A percentile compares a stretch with the other conserved stretches of the same genome.
phyloP scores from a whole-genome alignment of 2,888 invertebrate genomes.

The Rotaria magnacalcarata region DNA sequence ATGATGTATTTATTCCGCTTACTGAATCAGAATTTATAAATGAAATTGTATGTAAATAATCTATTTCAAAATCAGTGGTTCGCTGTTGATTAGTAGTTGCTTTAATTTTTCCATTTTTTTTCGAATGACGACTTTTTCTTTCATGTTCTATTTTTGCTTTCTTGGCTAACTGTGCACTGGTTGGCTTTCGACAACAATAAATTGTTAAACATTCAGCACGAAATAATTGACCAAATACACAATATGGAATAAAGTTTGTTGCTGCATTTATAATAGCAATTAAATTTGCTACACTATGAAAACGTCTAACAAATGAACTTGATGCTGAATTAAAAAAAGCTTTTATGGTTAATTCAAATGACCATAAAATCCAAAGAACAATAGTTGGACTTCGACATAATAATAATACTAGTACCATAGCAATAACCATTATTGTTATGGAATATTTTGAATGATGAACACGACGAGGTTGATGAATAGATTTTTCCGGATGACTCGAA shows the following conservation, averaged over 20 bases:
- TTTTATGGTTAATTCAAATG: constrained; percentile 29
- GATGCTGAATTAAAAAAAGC: not conserved
- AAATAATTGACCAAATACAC: constrained; percentile 27
- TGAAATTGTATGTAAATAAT: not conserved
- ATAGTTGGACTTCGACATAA: constrained; percentile 54
- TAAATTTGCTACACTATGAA: not conserved
- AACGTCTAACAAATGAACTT: not conserved
- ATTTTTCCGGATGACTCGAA: not conserved
- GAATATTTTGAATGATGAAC: not conserved
- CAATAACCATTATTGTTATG: constrained; percentile 53
- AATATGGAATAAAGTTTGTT: constrained; percentile 28
- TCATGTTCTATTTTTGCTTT: not conserved
- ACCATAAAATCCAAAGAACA: constrained; percentile 37
- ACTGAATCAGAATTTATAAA: not conserved
- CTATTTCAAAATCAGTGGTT: not conserved
- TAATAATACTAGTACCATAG: constrained; percentile 56
- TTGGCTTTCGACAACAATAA: constrained; percentile 26
- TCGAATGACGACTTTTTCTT: not conserved
- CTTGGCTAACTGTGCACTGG: not conserved
- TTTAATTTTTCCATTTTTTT: not conserved
- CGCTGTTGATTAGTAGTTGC: not conserved
- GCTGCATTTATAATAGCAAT: constrained; percentile 30
- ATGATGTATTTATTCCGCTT: not conserved
- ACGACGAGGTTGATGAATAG: not conserved
- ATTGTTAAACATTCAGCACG: not conserved